phyloP scores from a whole-genome alignment of 2,797 vertebrate genomes.

The Cossypha caffra region DNA sequence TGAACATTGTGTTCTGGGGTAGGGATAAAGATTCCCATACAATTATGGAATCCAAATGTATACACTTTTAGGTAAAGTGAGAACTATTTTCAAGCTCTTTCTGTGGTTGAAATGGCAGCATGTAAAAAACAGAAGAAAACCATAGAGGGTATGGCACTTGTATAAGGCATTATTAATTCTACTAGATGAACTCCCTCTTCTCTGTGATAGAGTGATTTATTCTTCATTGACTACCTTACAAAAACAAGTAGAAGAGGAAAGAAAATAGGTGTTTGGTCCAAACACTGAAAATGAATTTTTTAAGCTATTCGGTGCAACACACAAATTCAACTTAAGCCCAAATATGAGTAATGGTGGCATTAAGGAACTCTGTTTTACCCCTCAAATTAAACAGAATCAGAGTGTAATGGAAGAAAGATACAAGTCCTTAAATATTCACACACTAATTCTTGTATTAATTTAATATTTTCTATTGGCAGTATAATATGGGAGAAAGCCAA shows the following conservation, averaged over 20 bases:
- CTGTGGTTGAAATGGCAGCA: not conserved
- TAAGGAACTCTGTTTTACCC: not conserved
- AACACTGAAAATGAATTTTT: not conserved
- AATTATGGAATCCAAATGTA: not conserved
- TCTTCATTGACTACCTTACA: not conserved
- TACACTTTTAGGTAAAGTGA: not conserved
- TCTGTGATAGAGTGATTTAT: not conserved
- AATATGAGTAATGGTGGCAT: not conserved
- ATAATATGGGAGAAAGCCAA: not conserved
- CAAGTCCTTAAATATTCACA: not conserved
- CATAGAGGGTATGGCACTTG: not conserved
- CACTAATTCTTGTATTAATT: not conserved
- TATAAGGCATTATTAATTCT: not conserved
- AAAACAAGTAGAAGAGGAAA: not conserved
- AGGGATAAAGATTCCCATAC: not conserved
- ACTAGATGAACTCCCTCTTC: not conserved
- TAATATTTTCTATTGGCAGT: not conserved
- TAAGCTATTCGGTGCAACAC: not conserved
- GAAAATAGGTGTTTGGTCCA: not conserved
- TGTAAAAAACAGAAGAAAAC: not conserved
- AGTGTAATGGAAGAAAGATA: not conserved
- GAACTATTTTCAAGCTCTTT: not conserved
- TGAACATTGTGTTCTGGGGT: not conserved
- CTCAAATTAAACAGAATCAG: not conserved
- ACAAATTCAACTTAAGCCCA: not conserved